Percentiles rank a stretch among this genome's conserved stretches.
Evolutionary conservation across 1,140 invertebrate species (phyloP).

Genomic region (Eupeodes corollae): DNA sequence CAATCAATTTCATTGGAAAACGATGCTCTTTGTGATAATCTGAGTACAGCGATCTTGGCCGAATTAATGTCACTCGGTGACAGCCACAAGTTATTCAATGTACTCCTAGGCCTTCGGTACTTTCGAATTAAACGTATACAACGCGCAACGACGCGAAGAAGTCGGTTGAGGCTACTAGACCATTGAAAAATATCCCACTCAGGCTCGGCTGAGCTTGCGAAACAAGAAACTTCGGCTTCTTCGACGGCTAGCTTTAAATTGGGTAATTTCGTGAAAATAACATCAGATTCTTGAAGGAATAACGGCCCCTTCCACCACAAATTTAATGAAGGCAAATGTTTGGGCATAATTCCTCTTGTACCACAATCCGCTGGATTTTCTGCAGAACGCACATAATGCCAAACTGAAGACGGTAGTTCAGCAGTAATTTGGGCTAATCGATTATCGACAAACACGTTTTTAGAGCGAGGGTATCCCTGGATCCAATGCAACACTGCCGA

Average conservation of each 20-base stretch:
- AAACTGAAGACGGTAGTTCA: constrained; percentile 8
- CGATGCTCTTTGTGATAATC: background rate
- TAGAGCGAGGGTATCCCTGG: constrained; percentile 1
- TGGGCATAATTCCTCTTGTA: constrained; percentile 9
- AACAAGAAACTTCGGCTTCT: background rate
- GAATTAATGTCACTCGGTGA: background rate
- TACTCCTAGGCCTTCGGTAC: background rate
- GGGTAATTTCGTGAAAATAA: background rate
- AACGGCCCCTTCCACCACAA: constrained; percentile 7
- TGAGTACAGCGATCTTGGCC: background rate
- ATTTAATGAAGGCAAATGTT: background rate
- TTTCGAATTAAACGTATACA: constrained; percentile 1
- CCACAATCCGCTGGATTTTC: constrained; percentile 19
- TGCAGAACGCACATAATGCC: constrained; percentile 16
- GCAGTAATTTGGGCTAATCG: constrained; percentile 16
- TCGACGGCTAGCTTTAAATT: background rate
- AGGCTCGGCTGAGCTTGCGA: background rate
- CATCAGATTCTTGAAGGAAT: background rate
- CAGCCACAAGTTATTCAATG: background rate
- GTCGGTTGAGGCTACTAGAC: background rate
- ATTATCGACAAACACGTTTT: constrained; percentile 25
- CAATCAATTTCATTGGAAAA: background rate
- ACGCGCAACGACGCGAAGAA: background rate
- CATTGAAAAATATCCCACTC: constrained; percentile 1
- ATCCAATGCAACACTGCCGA: constrained; percentile 9